Evolutionary conservation across 2,113 vertebrate genomes (phyloP).

Genomic region (Vulpes lagopus): DNA sequence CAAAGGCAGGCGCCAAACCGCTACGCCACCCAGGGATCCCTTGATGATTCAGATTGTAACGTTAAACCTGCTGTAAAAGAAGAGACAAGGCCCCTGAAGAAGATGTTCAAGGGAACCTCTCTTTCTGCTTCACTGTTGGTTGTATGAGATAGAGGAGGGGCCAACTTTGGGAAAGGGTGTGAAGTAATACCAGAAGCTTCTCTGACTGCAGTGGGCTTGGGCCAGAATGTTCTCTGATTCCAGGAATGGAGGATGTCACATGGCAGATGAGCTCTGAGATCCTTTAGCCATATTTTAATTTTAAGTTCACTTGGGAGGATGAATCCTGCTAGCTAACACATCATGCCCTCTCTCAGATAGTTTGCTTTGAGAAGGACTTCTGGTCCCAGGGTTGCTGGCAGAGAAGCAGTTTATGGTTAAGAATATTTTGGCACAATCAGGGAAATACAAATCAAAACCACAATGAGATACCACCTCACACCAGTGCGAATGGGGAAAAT

Average conservation of each 20-base stretch:
- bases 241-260: neutral
- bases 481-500: too few species aligned
- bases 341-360: neutral
- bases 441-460: too few species aligned
- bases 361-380: neutral
- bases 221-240: neutral
- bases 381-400: neutral
- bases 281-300: constrained; percentile 24
- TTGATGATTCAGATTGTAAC: neutral
- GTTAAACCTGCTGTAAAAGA: neutral
- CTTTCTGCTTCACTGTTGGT: neutral
- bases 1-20: too few species aligned
- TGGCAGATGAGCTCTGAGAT: neutral
- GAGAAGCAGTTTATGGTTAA: neutral
- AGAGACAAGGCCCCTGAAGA: neutral
- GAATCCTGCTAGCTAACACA: neutral
- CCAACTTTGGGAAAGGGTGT: neutral
- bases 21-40: too few species aligned
- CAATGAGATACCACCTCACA: too few species aligned
- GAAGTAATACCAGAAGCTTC: neutral
- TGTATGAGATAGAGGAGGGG: neutral
- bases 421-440: neutral
- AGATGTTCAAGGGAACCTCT: neutral
- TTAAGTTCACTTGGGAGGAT: neutral
- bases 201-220: neutral